phyloP scores from a whole-genome alignment of 2,888 invertebrate genomes.

The Drosophila aldrichi region DNA sequence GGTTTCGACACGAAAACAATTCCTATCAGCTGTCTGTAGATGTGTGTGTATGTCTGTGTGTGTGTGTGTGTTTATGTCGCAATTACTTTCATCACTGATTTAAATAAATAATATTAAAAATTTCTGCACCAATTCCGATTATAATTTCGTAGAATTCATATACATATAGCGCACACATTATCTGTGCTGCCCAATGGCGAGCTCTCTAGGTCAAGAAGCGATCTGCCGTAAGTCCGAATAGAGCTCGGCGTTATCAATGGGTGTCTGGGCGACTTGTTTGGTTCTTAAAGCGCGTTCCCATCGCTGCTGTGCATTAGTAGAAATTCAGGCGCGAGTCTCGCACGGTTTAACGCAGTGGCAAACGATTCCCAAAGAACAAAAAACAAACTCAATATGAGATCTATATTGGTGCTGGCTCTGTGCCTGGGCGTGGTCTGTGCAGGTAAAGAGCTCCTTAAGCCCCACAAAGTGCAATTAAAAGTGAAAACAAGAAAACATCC shows the following conservation, averaged over 20 bases:
- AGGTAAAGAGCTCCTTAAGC: slow-evolving; percentile 74
- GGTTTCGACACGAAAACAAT: slow-evolving; percentile 58
- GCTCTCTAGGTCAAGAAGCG: slow-evolving; percentile 80
- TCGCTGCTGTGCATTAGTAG: slow-evolving; percentile 69
- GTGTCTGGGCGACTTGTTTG: slow-evolving; percentile 40
- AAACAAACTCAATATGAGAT: slow-evolving; percentile 78
- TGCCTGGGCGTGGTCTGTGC: slow-evolving; percentile 82
- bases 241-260: slow-evolving; percentile 46
- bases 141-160: slow-evolving; percentile 15
- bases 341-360: slow-evolving; percentile 52
- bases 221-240: slow-evolving; percentile 64
- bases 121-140: slow-evolving; percentile 77
- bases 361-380: slow-evolving; percentile 20
- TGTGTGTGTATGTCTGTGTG: not conserved
- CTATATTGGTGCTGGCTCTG: slow-evolving; percentile 79
- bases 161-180: slow-evolving; percentile 20
- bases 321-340: slow-evolving; percentile 67
- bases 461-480: slow-evolving; percentile 14
- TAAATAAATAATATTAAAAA: slow-evolving; percentile 33
- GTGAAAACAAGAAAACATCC: not conserved
- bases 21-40: slow-evolving; percentile 39
- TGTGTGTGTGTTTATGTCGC: slow-evolving; percentile 41
- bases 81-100: slow-evolving; percentile 71
- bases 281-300: slow-evolving; percentile 59
- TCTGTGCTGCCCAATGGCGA: slow-evolving; percentile 45